phyloP scores from a whole-genome alignment of 2,113 vertebrate species.

The Aleadryas rufinucha region DNA sequence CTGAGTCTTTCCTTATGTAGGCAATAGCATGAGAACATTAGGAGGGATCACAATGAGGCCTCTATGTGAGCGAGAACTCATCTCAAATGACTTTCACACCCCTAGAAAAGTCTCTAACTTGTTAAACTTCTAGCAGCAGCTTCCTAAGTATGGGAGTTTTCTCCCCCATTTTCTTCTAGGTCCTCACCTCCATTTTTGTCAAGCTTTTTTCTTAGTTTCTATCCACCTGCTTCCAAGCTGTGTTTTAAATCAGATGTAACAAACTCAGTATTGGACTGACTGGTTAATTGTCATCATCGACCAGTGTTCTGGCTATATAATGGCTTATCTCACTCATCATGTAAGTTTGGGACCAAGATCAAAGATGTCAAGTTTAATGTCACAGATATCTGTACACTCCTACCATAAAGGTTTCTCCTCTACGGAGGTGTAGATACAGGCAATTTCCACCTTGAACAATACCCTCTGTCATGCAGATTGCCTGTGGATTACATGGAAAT shows the following conservation, averaged over 20 bases:
- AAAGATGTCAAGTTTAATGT: neutral
- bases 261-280: neutral
- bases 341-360: neutral
- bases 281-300: neutral
- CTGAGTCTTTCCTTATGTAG: neutral
- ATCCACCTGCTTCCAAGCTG: neutral
- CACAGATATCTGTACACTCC: neutral
- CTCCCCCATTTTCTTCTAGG: neutral
- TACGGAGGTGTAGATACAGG: neutral
- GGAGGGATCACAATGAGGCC: neutral
- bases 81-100: neutral
- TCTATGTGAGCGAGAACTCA: neutral
- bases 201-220: neutral
- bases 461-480: neutral
- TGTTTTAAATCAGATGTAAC: neutral
- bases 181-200: neutral
- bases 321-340: neutral
- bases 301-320: neutral
- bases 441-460: neutral
- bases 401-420: neutral
- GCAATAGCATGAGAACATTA: neutral
- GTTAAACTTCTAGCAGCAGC: neutral
- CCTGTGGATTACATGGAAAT: neutral
- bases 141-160: neutral
- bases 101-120: neutral